Conservation (phyloP, 2,888 invertebrate species). For the Drosophila sordidula region DNA sequence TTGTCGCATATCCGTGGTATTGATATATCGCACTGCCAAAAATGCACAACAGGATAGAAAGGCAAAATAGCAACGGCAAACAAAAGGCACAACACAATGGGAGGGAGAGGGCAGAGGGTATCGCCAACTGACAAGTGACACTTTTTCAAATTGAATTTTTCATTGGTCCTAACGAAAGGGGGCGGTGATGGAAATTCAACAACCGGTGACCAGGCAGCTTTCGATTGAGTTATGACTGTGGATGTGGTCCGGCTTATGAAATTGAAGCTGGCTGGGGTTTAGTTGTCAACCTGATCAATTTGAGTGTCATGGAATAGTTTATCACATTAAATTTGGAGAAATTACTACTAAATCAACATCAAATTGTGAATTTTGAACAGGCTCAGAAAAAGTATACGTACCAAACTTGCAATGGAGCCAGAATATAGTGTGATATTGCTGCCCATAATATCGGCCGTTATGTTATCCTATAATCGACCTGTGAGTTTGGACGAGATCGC, state of each 20-base stretch:
- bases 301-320: slow-evolving; percentile 18
- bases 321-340: slow-evolving; percentile 13
- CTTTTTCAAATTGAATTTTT: slow-evolving; percentile 76
- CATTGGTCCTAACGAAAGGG: slow-evolving; percentile 25
- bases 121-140: slow-evolving; percentile 76
- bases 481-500: slow-evolving; percentile 64
- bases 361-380: slow-evolving; percentile 20
- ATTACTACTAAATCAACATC: slow-evolving; percentile 2
- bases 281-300: slow-evolving; percentile 40
- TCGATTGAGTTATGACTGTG: slow-evolving; percentile 16
- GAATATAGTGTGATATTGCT: slow-evolving; percentile 45
- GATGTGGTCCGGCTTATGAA: slow-evolving; percentile 4
- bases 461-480: slow-evolving; percentile 59
- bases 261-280: slow-evolving; percentile 30
- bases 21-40: slow-evolving; percentile 61
- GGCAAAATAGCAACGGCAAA: slow-evolving; percentile 49
- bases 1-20: slow-evolving; percentile 45
- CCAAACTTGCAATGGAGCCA: slow-evolving; percentile 39
- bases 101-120: slow-evolving; percentile 26
- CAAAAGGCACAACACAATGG: slow-evolving; percentile 54
- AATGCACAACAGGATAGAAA: slow-evolving; percentile 50
- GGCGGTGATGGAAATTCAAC: slow-evolving; percentile 24
- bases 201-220: slow-evolving; percentile 33
- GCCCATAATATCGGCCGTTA: slow-evolving; percentile 65
- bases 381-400: not conserved